Evolutionary conservation across 2,113 vertebrate genomes (phyloP).

Genomic region (Pteropus alecto): DNA sequence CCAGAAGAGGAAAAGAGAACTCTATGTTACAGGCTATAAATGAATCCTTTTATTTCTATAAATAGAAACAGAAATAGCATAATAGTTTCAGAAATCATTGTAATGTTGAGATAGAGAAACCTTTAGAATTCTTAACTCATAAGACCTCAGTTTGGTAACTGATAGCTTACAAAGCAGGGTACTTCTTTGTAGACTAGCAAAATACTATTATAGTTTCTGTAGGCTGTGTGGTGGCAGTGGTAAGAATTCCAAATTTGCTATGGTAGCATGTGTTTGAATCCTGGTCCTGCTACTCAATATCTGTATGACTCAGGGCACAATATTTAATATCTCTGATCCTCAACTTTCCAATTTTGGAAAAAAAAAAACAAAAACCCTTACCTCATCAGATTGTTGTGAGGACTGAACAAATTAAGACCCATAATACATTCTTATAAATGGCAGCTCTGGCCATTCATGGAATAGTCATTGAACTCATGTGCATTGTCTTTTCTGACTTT

Average conservation of each 20-base stretch:
- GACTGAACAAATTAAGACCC: not conserved
- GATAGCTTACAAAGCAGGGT: not conserved
- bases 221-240: not conserved
- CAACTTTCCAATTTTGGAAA: not conserved
- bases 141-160: not conserved
- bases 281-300: not conserved
- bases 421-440: not conserved
- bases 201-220: not conserved
- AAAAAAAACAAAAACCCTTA: not conserved
- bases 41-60: not conserved
- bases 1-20: not conserved
- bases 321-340: not conserved
- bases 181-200: not conserved
- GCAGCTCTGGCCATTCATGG: not conserved
- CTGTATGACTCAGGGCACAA: not conserved
- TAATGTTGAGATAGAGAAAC: not conserved
- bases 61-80: not conserved
- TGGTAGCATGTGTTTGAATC: not conserved
- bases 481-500: not conserved
- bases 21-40: not conserved
- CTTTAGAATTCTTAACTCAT: not conserved
- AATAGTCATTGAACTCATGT: not conserved
- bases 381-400: not conserved
- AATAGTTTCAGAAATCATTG: not conserved
- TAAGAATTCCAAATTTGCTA: not conserved